A percentile compares a stretch with the other conserved stretches of the same genome.
Evolutionary conservation across 2,888 invertebrate species (phyloP).

Genomic region (Hypolimnas misippus): DNA sequence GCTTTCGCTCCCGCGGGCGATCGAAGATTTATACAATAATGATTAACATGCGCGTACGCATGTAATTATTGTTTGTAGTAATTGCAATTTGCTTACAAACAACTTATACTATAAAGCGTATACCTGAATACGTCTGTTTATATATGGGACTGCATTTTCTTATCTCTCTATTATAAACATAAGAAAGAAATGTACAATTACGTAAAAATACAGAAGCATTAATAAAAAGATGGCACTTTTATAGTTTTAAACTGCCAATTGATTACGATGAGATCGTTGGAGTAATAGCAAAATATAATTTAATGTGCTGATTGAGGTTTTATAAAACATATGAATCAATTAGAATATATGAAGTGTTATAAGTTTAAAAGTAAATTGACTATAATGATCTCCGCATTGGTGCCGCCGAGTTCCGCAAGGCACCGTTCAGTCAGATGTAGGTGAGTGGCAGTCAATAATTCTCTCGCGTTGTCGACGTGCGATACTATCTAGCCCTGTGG

Average conservation of each 20-base stretch:
- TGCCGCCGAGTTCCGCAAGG: conserved; percentile 17
- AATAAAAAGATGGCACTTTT: background rate
- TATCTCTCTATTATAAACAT: too few relatives aligned
- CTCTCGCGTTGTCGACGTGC: conserved; percentile 24
- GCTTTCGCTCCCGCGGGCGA: conserved; percentile 70
- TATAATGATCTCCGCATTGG: background rate
- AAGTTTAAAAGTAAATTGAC: conserved; percentile 14
- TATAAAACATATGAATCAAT: background rate
- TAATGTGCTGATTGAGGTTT: background rate
- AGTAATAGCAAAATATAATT: background rate
- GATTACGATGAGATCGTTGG: background rate
- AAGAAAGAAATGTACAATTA: background rate
- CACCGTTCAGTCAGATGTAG: conserved; percentile 21
- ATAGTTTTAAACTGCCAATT: background rate
- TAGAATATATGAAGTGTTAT: background rate
- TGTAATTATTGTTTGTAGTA: conserved; percentile 35
- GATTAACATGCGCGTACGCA: conserved; percentile 41
- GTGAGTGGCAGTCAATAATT: conserved; percentile 27
- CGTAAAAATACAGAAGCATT: background rate
- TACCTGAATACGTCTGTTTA: background rate
- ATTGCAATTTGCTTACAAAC: conserved; percentile 30
- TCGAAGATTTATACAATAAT: conserved; percentile 49
- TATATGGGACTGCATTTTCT: background rate
- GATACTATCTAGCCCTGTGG: conserved; percentile 30
- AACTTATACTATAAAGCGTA: conserved; percentile 14